These are phyloP conservation scores for Rhea pennata DNA, from an alignment of 2,113 vertebrate genomes.

Conservation along the genomic window DNA sequence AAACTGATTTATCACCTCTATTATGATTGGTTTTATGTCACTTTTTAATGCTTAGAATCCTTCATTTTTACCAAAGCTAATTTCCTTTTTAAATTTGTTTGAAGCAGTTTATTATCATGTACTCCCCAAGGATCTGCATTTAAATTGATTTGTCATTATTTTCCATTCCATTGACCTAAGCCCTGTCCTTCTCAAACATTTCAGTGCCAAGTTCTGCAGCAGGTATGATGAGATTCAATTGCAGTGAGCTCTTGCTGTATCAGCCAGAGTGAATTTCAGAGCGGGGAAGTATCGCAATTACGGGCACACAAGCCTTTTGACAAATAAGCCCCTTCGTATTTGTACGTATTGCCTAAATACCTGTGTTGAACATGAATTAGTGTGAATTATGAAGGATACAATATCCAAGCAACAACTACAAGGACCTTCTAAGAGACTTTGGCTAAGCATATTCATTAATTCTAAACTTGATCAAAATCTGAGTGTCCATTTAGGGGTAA, in stretches of 20 bases:
- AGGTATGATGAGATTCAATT: background rate
- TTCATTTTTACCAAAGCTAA: slow-evolving; percentile 14
- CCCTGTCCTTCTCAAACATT: background rate
- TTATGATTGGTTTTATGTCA: background rate
- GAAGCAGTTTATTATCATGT: background rate
- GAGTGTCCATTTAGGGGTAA: background rate
- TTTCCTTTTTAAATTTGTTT: slow-evolving; percentile 33
- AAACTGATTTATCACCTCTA: slow-evolving; percentile 7
- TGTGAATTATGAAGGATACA: background rate
- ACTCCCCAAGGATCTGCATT: slow-evolving; percentile 19
- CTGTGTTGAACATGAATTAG: background rate
- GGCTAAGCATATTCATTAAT: background rate
- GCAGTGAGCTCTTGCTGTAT: background rate
- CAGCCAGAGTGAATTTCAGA: background rate
- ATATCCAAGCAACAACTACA: background rate
- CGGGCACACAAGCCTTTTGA: background rate
- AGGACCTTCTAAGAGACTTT: background rate
- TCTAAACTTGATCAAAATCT: background rate
- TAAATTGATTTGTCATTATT: slow-evolving; percentile 38
- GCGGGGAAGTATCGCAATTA: background rate
- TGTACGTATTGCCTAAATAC: background rate
- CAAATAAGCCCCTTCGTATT: background rate
- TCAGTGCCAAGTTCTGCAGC: background rate
- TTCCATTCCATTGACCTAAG: slow-evolving; percentile 16
- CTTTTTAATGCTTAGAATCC: slow-evolving; percentile 29